Evolutionary conservation across 2,888 invertebrate genomes (phyloP).

Genomic region (Disparrhopalites patrizii): DNA sequence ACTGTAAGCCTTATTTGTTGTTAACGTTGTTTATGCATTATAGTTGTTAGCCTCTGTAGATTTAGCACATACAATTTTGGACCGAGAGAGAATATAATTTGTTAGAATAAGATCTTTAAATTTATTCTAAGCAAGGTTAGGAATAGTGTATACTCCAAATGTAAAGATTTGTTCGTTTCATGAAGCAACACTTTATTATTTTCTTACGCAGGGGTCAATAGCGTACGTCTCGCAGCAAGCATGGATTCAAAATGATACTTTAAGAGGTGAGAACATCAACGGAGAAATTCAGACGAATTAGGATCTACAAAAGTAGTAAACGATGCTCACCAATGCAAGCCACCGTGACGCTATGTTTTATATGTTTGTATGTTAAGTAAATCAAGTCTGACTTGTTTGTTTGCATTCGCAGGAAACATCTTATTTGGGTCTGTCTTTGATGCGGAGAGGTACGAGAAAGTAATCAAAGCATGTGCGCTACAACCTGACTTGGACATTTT

Average conservation of each 20-base stretch:
- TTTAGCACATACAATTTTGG: too few species aligned
- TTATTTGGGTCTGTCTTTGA: slow-evolving; percentile 78
- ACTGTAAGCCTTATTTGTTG: slow-evolving; percentile 1
- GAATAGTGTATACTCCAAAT: not conserved
- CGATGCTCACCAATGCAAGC: too few species aligned
- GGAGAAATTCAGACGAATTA: too few species aligned
- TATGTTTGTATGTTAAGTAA: too few species aligned
- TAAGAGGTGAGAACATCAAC: slow-evolving; percentile 78
- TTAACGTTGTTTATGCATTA: too few species aligned
- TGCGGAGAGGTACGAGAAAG: slow-evolving; percentile 66
- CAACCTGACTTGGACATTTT: slow-evolving; percentile 87
- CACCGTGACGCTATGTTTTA: too few species aligned
- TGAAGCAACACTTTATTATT: not conserved
- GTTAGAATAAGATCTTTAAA: too few species aligned
- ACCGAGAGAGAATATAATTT: too few species aligned
- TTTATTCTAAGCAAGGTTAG: too few species aligned
- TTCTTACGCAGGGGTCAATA: slow-evolving; percentile 53
- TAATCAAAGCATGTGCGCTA: slow-evolving; percentile 86
- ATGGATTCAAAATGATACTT: slow-evolving; percentile 95
- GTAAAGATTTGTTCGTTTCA: not conserved
- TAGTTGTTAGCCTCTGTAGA: not conserved
- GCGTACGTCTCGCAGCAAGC: slow-evolving; percentile 93
- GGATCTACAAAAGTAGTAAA: too few species aligned
- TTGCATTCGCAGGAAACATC: slow-evolving; percentile 90
- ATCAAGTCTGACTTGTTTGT: too few species aligned